Conservation (phyloP, 2,113 vertebrate species). For the Thamnaconus septentrionalis region DNA sequence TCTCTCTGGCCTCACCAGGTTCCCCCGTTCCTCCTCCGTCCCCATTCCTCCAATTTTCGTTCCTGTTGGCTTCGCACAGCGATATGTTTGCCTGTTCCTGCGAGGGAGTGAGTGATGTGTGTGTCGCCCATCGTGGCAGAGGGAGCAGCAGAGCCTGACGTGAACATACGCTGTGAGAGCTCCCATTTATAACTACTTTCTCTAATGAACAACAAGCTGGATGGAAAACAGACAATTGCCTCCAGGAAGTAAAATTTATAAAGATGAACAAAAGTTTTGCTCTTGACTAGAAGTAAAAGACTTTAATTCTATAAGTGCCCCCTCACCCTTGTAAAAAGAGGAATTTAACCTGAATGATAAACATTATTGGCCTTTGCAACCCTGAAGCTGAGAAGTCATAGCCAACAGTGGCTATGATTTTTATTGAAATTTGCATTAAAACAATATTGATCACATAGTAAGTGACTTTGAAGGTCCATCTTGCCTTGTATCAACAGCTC, state of each 20-base stretch:
- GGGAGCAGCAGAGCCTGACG: slow-evolving; percentile 67
- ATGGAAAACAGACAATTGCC: slow-evolving; percentile 61
- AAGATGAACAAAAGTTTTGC: slow-evolving; percentile 57
- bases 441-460: too few species aligned
- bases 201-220: slow-evolving; percentile 67
- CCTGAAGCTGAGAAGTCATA: too few species aligned
- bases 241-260: slow-evolving; percentile 61
- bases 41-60: slow-evolving; percentile 24
- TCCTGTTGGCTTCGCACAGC: slow-evolving; percentile 48
- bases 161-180: slow-evolving; percentile 71
- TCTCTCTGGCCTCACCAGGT: slow-evolving; percentile 24
- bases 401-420: too few species aligned
- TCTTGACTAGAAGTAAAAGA: slow-evolving; percentile 50
- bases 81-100: slow-evolving; percentile 60
- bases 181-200: slow-evolving; percentile 69
- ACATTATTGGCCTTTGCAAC: too few species aligned
- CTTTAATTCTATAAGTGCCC: background rate
- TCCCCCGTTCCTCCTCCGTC: slow-evolving; percentile 7
- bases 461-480: too few species aligned
- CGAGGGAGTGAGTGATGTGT: slow-evolving; percentile 66
- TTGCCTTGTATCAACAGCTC: too few species aligned
- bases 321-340: too few species aligned
- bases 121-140: slow-evolving; percentile 62
- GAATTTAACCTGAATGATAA: too few species aligned
- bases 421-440: too few species aligned